A percentile compares a stretch with the other conserved stretches of the same genome.
These are phyloP conservation scores for Philotrypesis tridentata DNA, from an alignment of 1,140 invertebrate species.

Conservation along the genomic window DNA sequence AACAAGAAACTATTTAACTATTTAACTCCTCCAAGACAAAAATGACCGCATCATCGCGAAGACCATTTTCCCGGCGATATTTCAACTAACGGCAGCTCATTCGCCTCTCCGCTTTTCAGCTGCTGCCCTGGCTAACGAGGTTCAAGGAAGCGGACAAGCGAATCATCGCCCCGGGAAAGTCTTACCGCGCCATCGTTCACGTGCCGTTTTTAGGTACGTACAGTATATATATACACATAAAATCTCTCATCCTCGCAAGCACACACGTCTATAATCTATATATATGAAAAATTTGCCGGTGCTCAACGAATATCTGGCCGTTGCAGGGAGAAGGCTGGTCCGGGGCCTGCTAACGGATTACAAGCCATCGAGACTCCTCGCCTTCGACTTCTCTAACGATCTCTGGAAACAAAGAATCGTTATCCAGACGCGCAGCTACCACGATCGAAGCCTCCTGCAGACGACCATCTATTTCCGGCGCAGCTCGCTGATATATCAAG, in stretches of 20 bases:
- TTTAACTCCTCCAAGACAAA: no score
- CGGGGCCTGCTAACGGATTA: constrained; percentile 57
- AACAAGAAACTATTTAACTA: no score
- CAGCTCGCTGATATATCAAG: constrained; percentile 61
- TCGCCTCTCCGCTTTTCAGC: constrained; percentile 37
- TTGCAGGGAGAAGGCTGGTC: constrained; percentile 55
- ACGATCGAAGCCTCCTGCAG: constrained; percentile 59
- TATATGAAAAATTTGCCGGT: not conserved
- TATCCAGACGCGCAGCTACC: constrained; percentile 56
- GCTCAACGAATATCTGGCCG: not conserved
- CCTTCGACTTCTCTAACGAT: constrained; percentile 58
- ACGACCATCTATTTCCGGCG: constrained; percentile 54
- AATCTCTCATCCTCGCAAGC: not conserved
- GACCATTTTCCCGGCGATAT: no score
- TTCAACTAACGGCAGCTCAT: no score
- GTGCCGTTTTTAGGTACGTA: constrained; percentile 57
- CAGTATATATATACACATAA: not conserved
- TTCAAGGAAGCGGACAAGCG: constrained; percentile 60
- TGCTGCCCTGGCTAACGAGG: constrained; percentile 60
- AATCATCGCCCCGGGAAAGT: constrained; percentile 56
- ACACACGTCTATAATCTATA: not conserved
- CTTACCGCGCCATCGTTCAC: constrained; percentile 56
- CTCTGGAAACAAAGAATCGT: constrained; percentile 59
- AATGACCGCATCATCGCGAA: no score
- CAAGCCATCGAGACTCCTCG: constrained; percentile 55